phyloP scores from a whole-genome alignment of 2,113 vertebrate species.

The Pluvialis apricaria region DNA sequence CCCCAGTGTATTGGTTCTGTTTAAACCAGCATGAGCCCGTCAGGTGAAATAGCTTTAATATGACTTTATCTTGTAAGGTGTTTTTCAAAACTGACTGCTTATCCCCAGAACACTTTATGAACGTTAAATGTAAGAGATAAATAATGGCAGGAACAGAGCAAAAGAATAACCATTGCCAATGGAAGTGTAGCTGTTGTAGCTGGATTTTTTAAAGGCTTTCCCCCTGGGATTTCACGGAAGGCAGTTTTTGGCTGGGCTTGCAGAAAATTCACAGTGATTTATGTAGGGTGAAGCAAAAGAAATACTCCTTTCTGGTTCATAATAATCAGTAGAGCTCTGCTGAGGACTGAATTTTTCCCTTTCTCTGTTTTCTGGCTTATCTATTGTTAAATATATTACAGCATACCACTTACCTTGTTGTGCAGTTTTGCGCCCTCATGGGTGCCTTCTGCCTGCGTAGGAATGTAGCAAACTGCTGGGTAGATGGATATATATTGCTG shows the following conservation, averaged over 20 bases:
- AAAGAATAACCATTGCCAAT: background rate
- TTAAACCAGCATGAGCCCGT: slow-evolving; percentile 31
- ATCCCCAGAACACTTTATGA: slow-evolving; percentile 2
- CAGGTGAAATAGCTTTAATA: slow-evolving; percentile 39
- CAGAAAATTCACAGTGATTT: slow-evolving; percentile 47
- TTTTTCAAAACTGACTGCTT: slow-evolving; percentile 56
- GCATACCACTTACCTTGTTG: background rate
- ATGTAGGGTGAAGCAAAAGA: slow-evolving; percentile 29
- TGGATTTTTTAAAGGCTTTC: background rate
- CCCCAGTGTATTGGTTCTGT: background rate
- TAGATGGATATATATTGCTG: background rate
- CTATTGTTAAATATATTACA: background rate
- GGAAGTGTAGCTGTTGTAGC: background rate
- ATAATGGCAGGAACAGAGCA: slow-evolving; percentile 14
- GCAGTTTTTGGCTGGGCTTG: background rate
- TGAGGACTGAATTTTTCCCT: background rate
- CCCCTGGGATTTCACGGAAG: background rate
- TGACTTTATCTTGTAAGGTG: slow-evolving; percentile 50
- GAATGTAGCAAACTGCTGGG: background rate
- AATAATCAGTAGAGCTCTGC: background rate
- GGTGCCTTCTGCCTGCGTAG: background rate
- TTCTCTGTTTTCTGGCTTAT: background rate
- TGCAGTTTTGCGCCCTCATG: background rate
- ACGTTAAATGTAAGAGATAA: slow-evolving; percentile 20
- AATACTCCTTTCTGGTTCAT: slow-evolving; percentile 9